phyloP scores from a whole-genome alignment of 1,140 invertebrate genomes.

The Physella acuta region DNA sequence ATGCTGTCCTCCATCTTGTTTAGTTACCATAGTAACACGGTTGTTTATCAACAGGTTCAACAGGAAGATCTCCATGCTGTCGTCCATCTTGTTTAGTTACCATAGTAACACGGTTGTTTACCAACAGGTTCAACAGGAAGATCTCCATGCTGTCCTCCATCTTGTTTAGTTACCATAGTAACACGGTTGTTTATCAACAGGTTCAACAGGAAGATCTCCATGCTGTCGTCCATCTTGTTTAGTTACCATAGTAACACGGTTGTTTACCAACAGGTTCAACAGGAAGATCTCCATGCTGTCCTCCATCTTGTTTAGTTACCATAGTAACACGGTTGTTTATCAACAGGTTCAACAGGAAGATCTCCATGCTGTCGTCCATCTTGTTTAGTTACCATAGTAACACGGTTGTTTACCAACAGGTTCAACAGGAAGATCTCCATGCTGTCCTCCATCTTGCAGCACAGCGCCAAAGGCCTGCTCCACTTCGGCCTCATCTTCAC shows the following conservation, averaged over 20 bases:
- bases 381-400: conserved; percentile 18
- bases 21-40: too few species aligned
- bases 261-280: too few species aligned
- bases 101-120: too few species aligned
- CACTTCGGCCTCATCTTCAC: conserved; percentile 59
- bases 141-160: too few species aligned
- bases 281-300: too few species aligned
- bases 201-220: conserved; percentile 63
- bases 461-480: conserved; percentile 49
- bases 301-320: too few species aligned
- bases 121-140: too few species aligned
- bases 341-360: conserved; percentile 62
- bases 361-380: conserved; percentile 58
- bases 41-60: conserved; percentile 64
- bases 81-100: conserved; percentile 56
- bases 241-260: too few species aligned
- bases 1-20: too few species aligned
- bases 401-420: neutral
- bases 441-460: conserved; percentile 55
- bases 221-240: conserved; percentile 58
- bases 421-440: conserved; percentile 64
- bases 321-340: neutral
- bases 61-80: conserved; percentile 60
- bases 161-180: too few species aligned
- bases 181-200: too few species aligned